Evolutionary conservation across 2,113 vertebrate species (phyloP).

Genomic region (Aegotheles bennettii): DNA sequence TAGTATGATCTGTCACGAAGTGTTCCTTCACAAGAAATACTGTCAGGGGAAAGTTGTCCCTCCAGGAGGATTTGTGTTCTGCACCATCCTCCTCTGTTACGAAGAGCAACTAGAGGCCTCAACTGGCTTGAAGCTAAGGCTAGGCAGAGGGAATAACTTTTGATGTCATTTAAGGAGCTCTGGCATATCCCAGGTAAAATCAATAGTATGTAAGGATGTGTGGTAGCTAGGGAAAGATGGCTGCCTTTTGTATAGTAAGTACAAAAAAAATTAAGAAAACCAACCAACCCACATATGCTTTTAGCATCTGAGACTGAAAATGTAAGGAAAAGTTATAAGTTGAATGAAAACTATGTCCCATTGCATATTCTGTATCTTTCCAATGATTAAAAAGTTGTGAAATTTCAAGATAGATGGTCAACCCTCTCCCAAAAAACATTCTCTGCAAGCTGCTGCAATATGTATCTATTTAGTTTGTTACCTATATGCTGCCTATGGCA

Average conservation of each 20-base stretch:
- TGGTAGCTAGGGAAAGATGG: neutral
- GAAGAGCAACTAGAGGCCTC: neutral
- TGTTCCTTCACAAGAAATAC: neutral
- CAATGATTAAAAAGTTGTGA: neutral
- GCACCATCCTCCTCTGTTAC: neutral
- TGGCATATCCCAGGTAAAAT: neutral
- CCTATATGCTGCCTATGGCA: neutral
- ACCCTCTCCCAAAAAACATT: neutral
- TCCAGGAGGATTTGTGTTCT: neutral
- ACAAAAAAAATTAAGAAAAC: too few relatives aligned
- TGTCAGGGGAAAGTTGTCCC: neutral
- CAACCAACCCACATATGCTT: neutral
- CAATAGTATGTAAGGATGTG: neutral
- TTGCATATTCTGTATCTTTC: neutral
- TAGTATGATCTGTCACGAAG: neutral
- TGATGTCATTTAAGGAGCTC: neutral
- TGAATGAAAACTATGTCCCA: neutral
- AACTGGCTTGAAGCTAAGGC: neutral
- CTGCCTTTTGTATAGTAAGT: neutral
- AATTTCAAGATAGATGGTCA: neutral
- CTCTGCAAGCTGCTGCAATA: neutral
- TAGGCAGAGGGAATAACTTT: neutral
- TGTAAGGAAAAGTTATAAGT: neutral
- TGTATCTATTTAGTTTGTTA: neutral
- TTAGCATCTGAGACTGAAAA: neutral